Evolutionary conservation across 2,113 vertebrate species (phyloP).

Genomic region (Cettia cetti): DNA sequence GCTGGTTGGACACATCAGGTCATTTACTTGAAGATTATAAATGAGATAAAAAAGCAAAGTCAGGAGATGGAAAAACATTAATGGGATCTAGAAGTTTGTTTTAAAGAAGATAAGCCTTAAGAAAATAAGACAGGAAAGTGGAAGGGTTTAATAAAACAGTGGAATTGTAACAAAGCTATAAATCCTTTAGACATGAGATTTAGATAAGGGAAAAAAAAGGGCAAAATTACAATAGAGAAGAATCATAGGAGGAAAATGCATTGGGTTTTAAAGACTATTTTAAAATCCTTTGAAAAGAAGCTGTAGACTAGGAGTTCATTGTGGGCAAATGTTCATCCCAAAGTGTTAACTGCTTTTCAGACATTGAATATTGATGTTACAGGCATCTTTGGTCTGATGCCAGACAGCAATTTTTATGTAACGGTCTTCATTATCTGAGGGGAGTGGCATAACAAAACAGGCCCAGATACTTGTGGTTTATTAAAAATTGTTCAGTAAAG

Average conservation of each 20-base stretch:
- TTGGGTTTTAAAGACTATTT: not conserved
- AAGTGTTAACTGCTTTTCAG: not conserved
- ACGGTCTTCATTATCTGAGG: not conserved
- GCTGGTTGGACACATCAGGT: not conserved
- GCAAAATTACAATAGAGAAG: not conserved
- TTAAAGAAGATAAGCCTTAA: conserved; percentile 10
- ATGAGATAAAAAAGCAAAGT: not conserved
- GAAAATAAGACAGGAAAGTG: not conserved
- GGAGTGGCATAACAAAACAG: not conserved
- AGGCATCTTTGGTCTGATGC: not conserved
- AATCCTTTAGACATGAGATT: not conserved
- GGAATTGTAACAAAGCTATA: conserved; percentile 5
- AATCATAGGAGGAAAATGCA: not conserved
- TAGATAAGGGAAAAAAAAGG: not conserved
- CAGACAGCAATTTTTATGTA: not conserved
- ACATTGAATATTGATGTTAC: not conserved
- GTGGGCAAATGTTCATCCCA: not conserved
- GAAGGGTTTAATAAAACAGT: not conserved
- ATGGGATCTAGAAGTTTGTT: not conserved
- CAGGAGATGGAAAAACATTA: not conserved
- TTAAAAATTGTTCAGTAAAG: not conserved
- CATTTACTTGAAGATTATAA: not conserved
- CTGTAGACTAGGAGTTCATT: not conserved
- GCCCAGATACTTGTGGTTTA: not conserved
- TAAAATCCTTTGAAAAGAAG: not conserved